Percentiles rank a stretch among this genome's conserved stretches.
These are phyloP conservation scores for Coenonympha arcania DNA, from an alignment of 2,888 invertebrate genomes.

Conservation along the genomic window DNA sequence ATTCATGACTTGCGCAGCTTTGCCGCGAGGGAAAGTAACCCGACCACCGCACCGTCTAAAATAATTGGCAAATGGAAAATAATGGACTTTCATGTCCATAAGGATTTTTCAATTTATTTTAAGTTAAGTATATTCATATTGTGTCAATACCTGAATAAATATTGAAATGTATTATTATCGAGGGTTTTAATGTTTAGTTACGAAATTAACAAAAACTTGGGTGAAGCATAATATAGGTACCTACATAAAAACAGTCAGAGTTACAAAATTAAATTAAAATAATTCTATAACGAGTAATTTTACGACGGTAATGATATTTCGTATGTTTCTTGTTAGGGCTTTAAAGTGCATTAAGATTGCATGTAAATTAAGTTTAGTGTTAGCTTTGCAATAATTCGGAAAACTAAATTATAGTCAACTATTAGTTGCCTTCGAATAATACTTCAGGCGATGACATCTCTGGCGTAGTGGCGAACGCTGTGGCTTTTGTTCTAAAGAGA, in stretches of 20 bases:
- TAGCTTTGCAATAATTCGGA: not conserved
- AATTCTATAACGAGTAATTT: not conserved
- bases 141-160: too few species aligned
- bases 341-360: not conserved
- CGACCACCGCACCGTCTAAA: conserved; percentile 4
- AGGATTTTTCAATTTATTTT: conserved; percentile 6
- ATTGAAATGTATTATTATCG: not conserved
- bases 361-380: not conserved
- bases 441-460: too few species aligned
- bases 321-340: conserved; percentile 1
- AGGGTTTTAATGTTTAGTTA: too few species aligned
- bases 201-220: not conserved
- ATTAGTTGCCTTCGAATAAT: too few species aligned
- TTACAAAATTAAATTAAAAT: conserved; percentile 7
- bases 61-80: conserved; percentile 11
- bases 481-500: too few species aligned
- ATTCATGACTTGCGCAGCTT: conserved; percentile 5
- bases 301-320: conserved; percentile 2
- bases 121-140: not conserved
- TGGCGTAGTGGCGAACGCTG: too few species aligned
- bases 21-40: conserved; percentile 4
- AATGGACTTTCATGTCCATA: conserved; percentile 6
- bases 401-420: not conserved
- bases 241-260: not conserved
- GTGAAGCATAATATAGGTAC: not conserved